Evolutionary conservation across 2,113 vertebrate genomes (phyloP).

Genomic region (Gnathonemus echidnorhynchus): DNA sequence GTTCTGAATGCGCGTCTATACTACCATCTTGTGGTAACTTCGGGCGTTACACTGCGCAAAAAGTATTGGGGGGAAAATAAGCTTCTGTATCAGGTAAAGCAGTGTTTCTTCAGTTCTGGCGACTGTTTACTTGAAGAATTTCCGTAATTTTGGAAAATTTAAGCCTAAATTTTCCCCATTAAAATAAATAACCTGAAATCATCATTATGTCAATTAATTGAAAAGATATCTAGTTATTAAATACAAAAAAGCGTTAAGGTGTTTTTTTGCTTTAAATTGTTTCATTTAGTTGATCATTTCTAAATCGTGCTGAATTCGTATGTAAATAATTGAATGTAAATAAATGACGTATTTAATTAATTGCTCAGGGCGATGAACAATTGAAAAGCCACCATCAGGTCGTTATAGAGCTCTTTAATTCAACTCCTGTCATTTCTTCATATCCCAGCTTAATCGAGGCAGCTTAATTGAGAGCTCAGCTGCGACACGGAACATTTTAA

Average conservation of each 20-base stretch:
- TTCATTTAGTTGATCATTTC: not conserved
- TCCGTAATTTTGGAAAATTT: not conserved
- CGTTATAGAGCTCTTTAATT: not conserved
- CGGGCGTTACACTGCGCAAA: not conserved
- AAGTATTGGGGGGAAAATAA: too few relatives aligned
- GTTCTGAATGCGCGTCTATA: constrained; percentile 4
- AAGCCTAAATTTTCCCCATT: not conserved
- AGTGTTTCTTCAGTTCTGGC: not conserved
- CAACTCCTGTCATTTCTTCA: not conserved
- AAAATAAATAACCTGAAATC: not conserved
- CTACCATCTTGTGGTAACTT: constrained; percentile 40
- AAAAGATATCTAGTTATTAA: not conserved
- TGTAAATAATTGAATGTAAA: not conserved
- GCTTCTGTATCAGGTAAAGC: not conserved
- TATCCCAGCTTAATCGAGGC: not conserved
- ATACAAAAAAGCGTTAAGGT: not conserved
- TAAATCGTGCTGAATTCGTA: not conserved
- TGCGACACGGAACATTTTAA: not conserved
- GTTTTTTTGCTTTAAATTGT: not conserved
- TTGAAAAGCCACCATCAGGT: not conserved
- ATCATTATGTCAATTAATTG: not conserved
- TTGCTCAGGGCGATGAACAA: not conserved
- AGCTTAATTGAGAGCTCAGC: not conserved
- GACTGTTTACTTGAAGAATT: not conserved
- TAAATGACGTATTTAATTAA: not conserved